phyloP scores from a whole-genome alignment of 1,140 invertebrate genomes.

The Cryptotermes secundus region DNA sequence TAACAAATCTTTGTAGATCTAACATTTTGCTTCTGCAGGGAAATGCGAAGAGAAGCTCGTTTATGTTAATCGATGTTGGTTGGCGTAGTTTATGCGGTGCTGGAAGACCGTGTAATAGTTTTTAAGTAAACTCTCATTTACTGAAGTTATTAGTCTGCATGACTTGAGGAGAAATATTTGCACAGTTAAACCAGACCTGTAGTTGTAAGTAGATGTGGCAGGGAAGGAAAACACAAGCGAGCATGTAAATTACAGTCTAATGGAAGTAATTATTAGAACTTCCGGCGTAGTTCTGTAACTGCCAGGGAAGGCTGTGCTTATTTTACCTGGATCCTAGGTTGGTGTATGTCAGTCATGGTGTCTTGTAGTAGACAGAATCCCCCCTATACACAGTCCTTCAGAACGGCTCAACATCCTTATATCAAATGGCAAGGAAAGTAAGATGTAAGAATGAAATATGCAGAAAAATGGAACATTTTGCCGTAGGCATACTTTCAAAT shows the following conservation, averaged over 20 bases:
- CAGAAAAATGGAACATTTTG: too few relatives aligned
- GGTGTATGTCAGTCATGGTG: not conserved
- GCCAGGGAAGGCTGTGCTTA: not conserved
- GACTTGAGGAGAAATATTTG: not conserved
- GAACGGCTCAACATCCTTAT: not conserved
- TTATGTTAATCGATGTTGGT: not conserved
- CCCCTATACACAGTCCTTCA: not conserved
- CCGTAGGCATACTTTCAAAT: too few relatives aligned
- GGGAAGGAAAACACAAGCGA: not conserved
- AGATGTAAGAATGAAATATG: too few relatives aligned
- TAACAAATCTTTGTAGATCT: too few relatives aligned
- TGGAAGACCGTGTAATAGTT: not conserved
- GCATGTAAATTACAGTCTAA: not conserved
- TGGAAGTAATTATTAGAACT: slow-evolving; percentile 7
- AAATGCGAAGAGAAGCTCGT: not conserved
- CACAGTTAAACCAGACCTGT: not conserved
- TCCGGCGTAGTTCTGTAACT: not conserved
- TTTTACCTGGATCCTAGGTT: not conserved
- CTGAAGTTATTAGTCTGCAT: not conserved
- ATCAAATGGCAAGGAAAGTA: not conserved
- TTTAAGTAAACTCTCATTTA: slow-evolving; percentile 8
- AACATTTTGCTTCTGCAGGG: too few relatives aligned
- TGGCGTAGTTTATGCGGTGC: not conserved
- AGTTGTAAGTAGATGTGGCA: not conserved
- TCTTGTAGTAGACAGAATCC: not conserved